These are phyloP conservation scores for Catalaphyllia jardinei DNA, from an alignment of 64 coral and sea anemone species.

Conservation along the genomic window DNA sequence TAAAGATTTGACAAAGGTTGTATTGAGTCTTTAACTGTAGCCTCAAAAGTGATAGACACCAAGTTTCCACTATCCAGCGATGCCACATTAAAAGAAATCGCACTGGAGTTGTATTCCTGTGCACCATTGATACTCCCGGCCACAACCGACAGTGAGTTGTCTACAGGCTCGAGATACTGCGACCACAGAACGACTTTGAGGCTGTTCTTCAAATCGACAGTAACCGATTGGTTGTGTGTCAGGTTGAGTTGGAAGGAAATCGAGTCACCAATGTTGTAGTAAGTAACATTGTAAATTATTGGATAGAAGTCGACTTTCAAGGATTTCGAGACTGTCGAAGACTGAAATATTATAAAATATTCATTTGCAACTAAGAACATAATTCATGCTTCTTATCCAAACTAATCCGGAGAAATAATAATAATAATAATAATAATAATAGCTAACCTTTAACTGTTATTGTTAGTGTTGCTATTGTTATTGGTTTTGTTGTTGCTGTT, in stretches of 20 bases:
- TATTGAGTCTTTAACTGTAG: slow-evolving; percentile 49
- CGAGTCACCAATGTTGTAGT: slow-evolving; percentile 73
- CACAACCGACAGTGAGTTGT: neutral
- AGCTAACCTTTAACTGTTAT: too few relatives aligned
- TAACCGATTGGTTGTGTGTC: slow-evolving; percentile 60
- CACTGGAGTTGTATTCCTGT: neutral
- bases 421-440: too few relatives aligned
- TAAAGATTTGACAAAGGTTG: slow-evolving; percentile 80
- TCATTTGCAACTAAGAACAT: neutral
- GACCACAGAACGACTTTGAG: slow-evolving; percentile 39
- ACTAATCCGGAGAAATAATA: too few relatives aligned
- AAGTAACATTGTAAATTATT: slow-evolving; percentile 64
- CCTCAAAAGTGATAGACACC: slow-evolving; percentile 41
- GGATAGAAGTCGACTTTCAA: slow-evolving; percentile 46
- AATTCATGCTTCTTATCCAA: too few relatives aligned
- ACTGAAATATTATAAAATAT: neutral
- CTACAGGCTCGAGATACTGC: slow-evolving; percentile 30
- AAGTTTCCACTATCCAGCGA: neutral
- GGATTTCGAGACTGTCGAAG: neutral
- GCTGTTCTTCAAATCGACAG: neutral
- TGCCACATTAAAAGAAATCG: slow-evolving; percentile 24
- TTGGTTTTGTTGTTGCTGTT: too few relatives aligned
- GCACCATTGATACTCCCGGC: neutral
- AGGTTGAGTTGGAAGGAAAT: slow-evolving; percentile 63
- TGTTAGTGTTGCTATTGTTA: too few relatives aligned